Evolutionary conservation across 2,888 invertebrate genomes (phyloP).

Genomic region (Thymelicus sylvestris): DNA sequence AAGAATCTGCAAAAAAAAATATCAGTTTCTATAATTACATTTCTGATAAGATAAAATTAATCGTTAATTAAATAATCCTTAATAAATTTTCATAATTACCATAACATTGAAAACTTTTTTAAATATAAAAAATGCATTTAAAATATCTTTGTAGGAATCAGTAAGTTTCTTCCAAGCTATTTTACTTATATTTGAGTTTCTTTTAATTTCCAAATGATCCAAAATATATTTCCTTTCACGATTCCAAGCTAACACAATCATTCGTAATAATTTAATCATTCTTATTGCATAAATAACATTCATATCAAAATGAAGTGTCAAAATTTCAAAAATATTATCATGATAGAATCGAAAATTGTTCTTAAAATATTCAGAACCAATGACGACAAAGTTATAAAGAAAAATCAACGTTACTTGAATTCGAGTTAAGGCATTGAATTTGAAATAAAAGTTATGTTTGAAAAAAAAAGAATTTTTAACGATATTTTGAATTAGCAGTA

Average conservation of each 20-base stretch:
- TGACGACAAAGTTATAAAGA: background rate
- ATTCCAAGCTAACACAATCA: constrained; percentile 12
- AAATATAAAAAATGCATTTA: constrained; percentile 4
- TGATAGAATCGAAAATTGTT: background rate
- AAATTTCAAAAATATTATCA: background rate
- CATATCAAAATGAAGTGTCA: constrained; percentile 22
- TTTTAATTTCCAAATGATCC: background rate
- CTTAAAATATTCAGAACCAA: background rate
- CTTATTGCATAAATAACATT: constrained; percentile 18
- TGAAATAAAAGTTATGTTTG: background rate
- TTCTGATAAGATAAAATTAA: too few relatives aligned
- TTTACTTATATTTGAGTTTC: background rate
- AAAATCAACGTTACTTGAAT: constrained; percentile 1
- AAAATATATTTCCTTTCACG: constrained; percentile 1
- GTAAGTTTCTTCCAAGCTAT: constrained; percentile 4
- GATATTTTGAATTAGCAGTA: constrained; percentile 15
- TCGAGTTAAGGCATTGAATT: constrained; percentile 15
- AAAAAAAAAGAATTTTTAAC: background rate
- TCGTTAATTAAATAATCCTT: too few relatives aligned
- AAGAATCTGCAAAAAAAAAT: constrained; percentile 16
- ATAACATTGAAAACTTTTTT: constrained; percentile 22
- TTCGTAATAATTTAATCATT: constrained; percentile 5
- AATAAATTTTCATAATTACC: constrained; percentile 8
- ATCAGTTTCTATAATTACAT: too few relatives aligned
- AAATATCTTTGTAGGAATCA: constrained; percentile 8